Evolutionary conservation across 2,888 invertebrate species (phyloP), one percentile per base, ranked within the genome.

Genomic region (Gymnocheta viridis): DNA sequence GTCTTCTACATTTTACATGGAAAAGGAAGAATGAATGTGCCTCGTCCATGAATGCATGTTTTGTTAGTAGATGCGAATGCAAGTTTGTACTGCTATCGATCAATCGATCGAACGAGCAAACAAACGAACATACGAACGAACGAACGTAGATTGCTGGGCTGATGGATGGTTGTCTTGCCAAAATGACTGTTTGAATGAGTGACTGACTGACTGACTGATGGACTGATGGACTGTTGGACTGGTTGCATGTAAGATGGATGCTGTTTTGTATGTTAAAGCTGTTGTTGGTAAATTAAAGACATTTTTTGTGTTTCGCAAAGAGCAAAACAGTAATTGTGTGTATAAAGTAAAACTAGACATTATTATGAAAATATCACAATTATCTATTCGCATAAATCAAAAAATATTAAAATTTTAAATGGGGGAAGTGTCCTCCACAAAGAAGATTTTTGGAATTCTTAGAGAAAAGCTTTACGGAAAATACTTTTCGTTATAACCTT

Each of bases 331-430:
- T 84, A 81, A 81, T 80, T 81, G 76, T 81, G 67, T 80, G 69
- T 74, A 47, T 38, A 64, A 19, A 27, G 47, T 58, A 38, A 78
- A 76, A 29, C 81, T 69, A 82, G 81, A 70, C 81, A 62, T 82
- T 74, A 82, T 82, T 82, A 82, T 69, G 62, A 82, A 82, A 76
- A 76, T 62, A 81, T 81, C 77, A 73, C 77, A 78, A 78, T 81
- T 81, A 81, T 84, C 84, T 84, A 69, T 78, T 77, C 73, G 60
- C 62, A 81, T 84, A 78, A 81, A 84, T 84, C 84, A 84, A 32
- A 62, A 80, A 80, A 64, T 76, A 70, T 64, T 83, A 54, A 51
- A 77, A 79, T 70, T 76, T 77, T 27, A 44, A 70, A 72, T 56
- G 38, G 32, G 80, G 80, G 58, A 72, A 80, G 76, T 64, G 29